phyloP scores from a whole-genome alignment of 2,797 vertebrate genomes.

The Poeciliopsis gracilis region DNA sequence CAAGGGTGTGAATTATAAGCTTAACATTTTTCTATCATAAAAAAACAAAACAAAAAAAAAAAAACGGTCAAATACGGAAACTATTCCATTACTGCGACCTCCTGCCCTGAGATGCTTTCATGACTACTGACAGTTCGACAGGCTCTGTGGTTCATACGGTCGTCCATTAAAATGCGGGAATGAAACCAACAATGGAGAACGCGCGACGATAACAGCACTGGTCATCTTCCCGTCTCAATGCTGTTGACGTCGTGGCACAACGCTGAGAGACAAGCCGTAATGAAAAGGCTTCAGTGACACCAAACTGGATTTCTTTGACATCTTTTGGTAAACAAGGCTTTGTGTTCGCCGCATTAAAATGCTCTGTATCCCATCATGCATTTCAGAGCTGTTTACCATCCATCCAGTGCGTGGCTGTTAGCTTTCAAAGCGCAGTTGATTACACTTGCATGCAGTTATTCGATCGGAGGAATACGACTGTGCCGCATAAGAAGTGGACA shows the following conservation, averaged over 20 bases:
- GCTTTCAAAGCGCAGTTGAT: conserved; percentile 45
- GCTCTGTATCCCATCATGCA: conserved; percentile 30
- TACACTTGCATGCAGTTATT: conserved; percentile 44
- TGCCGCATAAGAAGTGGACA: conserved; percentile 15
- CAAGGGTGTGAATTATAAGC: too few relatives aligned
- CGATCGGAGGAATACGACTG: conserved; percentile 23
- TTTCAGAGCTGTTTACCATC: conserved; percentile 42
- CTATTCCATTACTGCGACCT: too few relatives aligned
- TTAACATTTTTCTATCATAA: too few relatives aligned
- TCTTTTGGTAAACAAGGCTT: conserved; percentile 42
- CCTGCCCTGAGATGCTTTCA: conserved; percentile 31
- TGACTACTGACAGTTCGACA: conserved; percentile 51
- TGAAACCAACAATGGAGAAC: conserved; percentile 41
- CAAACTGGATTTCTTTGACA: conserved; percentile 17
- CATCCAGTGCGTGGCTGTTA: conserved; percentile 29
- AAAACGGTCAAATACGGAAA: too few relatives aligned
- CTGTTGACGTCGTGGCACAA: conserved; percentile 25
- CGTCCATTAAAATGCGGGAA: conserved; percentile 38
- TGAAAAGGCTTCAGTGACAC: conserved; percentile 42
- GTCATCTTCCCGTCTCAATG: conserved; percentile 32
- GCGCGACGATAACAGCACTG: conserved; percentile 18
- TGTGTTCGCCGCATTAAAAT: conserved; percentile 23
- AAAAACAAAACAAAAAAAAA: too few relatives aligned
- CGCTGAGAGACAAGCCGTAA: conserved; percentile 22
- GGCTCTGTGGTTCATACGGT: conserved; percentile 51